These are phyloP conservation scores for Odontophorus gujanensis DNA, from an alignment of 2,113 vertebrate genomes.

Conservation along the genomic window DNA sequence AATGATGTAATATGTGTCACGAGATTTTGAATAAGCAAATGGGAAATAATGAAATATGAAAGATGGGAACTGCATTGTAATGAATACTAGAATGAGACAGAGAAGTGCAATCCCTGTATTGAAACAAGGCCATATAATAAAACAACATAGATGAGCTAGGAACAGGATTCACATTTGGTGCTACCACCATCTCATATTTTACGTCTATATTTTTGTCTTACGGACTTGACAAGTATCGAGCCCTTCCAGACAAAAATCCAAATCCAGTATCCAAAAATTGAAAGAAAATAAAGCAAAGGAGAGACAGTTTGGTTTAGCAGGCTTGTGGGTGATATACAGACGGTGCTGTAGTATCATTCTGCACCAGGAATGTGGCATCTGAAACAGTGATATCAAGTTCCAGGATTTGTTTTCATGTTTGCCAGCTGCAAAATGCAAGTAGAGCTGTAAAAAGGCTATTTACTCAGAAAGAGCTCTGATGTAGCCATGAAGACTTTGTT, in stretches of 20 bases:
- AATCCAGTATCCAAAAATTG: background rate
- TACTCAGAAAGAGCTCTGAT: background rate
- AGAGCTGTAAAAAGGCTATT: background rate
- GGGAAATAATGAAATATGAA: background rate
- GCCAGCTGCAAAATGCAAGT: background rate
- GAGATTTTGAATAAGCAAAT: conserved; percentile 20
- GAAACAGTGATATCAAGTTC: background rate
- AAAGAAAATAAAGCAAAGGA: conserved; percentile 13
- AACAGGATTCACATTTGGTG: background rate
- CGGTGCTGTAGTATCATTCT: background rate
- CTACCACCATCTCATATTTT: background rate
- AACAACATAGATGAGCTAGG: background rate
- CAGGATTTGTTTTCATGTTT: background rate
- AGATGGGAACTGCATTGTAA: background rate
- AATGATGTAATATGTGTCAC: background rate
- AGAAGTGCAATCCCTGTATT: background rate
- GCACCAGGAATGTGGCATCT: background rate
- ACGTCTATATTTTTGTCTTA: background rate
- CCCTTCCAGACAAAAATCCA: background rate
- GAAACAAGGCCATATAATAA: background rate
- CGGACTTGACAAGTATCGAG: background rate
- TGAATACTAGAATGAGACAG: background rate
- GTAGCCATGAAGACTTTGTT: background rate
- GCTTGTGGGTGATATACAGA: background rate
- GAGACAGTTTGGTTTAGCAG: background rate